Evolutionary conservation across 2,797 vertebrate genomes (phyloP).

Genomic region (Ibycter americanus): DNA sequence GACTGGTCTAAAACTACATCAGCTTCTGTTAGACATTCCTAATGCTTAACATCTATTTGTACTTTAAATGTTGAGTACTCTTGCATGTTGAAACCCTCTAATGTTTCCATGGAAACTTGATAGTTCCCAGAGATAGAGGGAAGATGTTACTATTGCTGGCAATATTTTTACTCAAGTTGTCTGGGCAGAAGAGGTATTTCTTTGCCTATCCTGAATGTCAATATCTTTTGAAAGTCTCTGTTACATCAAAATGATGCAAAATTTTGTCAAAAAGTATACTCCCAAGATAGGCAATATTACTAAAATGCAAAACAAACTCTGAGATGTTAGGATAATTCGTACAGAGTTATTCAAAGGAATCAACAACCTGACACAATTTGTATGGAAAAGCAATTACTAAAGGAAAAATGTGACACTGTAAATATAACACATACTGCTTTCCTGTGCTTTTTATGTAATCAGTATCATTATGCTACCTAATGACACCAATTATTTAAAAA

Average conservation of each 20-base stretch:
- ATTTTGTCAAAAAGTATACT: not conserved
- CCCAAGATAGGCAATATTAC: not conserved
- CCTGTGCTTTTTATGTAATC: constrained; percentile 41
- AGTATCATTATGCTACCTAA: constrained; percentile 72
- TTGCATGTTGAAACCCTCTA: not conserved
- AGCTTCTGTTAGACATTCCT: not conserved
- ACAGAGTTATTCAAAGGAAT: constrained; percentile 50
- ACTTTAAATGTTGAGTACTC: not conserved
- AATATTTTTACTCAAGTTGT: not conserved
- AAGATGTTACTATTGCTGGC: not conserved
- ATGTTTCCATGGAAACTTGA: not conserved
- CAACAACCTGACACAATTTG: constrained; percentile 39
- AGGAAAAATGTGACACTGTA: constrained; percentile 26
- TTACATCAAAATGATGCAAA: not conserved
- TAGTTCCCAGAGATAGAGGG: not conserved
- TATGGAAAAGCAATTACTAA: constrained; percentile 67
- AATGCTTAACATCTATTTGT: not conserved
- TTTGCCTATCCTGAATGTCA: not conserved
- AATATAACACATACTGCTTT: constrained; percentile 44
- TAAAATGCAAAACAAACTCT: constrained; percentile 48
- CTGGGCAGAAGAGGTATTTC: not conserved
- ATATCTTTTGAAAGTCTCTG: rapidly evolving
- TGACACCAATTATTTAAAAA: constrained; percentile 77
- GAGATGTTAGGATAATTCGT: constrained; percentile 49
- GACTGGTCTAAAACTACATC: not conserved